These are phyloP conservation scores for Styela clava DNA, from an alignment of 23 tunicate genomes.

Conservation along the genomic window DNA sequence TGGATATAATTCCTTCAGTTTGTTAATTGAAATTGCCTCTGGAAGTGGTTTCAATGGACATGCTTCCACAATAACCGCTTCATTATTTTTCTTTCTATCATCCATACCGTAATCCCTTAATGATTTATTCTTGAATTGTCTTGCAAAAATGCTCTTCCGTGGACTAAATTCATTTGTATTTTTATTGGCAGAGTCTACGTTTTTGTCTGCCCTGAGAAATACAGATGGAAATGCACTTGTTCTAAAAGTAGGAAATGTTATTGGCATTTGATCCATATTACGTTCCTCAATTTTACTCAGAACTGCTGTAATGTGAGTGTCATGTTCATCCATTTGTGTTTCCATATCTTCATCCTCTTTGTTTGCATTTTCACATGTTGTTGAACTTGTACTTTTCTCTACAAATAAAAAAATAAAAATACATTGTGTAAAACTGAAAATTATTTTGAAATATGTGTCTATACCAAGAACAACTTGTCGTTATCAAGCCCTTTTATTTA, in stretches of 20 bases:
- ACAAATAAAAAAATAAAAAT: no score
- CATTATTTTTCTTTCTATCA: neutral
- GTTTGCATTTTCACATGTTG: neutral
- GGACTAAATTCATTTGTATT: neutral
- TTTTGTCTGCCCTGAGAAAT: neutral
- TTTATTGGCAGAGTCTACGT: neutral
- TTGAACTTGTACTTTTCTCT: no score
- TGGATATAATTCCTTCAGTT: neutral
- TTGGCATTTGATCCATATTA: slow-evolving; percentile 10
- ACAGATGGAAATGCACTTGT: slow-evolving; percentile 16
- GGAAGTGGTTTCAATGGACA: neutral
- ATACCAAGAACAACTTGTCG: no score
- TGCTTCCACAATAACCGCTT: neutral
- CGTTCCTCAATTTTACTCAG: slow-evolving; percentile 53
- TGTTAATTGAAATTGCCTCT: neutral
- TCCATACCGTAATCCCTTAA: neutral
- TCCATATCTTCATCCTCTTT: slow-evolving; percentile 21
- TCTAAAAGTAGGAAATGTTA: slow-evolving; percentile 36
- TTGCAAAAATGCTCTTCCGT: slow-evolving; percentile 17
- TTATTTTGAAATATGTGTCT: no score
- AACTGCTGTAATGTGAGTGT: slow-evolving; percentile 64
- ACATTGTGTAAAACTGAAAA: no score
- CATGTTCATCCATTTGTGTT: slow-evolving; percentile 61
- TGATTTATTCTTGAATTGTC: slow-evolving; percentile 12
- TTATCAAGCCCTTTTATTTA: no score